Percentiles rank a stretch among this genome's conserved stretches.
Conservation (phyloP, 2,888 invertebrate species). For the Panopea generosa region DNA sequence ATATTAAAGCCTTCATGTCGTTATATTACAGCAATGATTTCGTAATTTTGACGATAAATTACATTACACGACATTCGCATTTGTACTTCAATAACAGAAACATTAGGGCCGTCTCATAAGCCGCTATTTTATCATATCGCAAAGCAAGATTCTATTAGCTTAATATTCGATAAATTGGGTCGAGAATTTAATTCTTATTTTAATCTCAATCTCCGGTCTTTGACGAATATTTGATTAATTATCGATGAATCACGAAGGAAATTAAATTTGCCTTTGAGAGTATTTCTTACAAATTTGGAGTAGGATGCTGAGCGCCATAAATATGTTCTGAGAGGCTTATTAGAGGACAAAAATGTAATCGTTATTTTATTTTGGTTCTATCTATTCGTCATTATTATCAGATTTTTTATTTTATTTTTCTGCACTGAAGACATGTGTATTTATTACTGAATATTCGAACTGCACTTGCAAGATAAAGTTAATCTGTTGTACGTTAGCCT, state of each 20-base stretch:
- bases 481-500: too few relatives aligned
- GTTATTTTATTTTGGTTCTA: too few relatives aligned
- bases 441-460: too few relatives aligned
- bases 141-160: not conserved
- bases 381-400: too few relatives aligned
- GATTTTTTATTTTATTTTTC: too few relatives aligned
- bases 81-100: not conserved
- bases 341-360: too few relatives aligned
- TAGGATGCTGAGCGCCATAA: too few relatives aligned
- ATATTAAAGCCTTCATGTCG: too few relatives aligned
- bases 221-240: slow-evolving; percentile 10
- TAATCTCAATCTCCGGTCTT: slow-evolving; percentile 2
- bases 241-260: slow-evolving; percentile 13
- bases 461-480: too few relatives aligned
- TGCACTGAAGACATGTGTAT: too few relatives aligned
- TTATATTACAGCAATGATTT: not conserved
- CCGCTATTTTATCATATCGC: not conserved
- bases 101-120: not conserved
- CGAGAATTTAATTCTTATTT: slow-evolving; percentile 9
- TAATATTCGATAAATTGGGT: slow-evolving; percentile 12
- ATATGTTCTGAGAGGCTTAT: too few relatives aligned
- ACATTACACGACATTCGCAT: slow-evolving; percentile 2
- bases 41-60: slow-evolving; percentile 3
- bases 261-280: not conserved
- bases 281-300: too few relatives aligned